These are phyloP conservation scores for Corydoras sp. DNA, from an alignment of 2,113 vertebrate genomes.

Conservation along the genomic window DNA sequence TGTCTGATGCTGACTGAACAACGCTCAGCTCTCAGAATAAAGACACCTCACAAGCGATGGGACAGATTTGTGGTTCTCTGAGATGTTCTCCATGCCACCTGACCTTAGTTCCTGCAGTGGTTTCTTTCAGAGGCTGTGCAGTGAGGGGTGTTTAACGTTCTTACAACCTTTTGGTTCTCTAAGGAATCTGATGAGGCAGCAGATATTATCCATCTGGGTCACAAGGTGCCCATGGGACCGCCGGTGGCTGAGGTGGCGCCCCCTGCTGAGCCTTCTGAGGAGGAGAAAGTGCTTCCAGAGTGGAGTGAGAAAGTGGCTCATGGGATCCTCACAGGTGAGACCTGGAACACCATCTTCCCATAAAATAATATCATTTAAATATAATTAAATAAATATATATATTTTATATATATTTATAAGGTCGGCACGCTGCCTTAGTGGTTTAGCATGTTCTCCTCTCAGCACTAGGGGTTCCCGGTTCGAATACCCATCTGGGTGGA, in stretches of 20 bases:
- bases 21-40: slow-evolving; percentile 14
- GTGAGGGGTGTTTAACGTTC: slow-evolving; percentile 18
- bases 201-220: slow-evolving; percentile 77
- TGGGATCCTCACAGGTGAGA: slow-evolving; percentile 87
- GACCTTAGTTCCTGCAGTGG: no score
- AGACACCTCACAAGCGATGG: background rate
- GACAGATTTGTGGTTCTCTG: no score
- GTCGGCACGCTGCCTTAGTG: no score
- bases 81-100: no score
- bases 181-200: slow-evolving; percentile 73
- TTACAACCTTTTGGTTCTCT: slow-evolving; percentile 10
- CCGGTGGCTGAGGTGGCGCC: slow-evolving; percentile 51
- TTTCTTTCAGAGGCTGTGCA: no score
- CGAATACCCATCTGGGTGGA: no score
- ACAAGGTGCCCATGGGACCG: slow-evolving; percentile 71
- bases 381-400: no score
- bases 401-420: no score
- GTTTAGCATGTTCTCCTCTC: no score
- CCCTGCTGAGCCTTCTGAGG: slow-evolving; percentile 49
- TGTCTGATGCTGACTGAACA: slow-evolving; percentile 27
- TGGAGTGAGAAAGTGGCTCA: slow-evolving; percentile 95
- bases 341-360: background rate
- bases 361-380: no score
- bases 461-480: no score
- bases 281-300: slow-evolving; percentile 72